phyloP scores from a whole-genome alignment of 2,113 vertebrate genomes.

The Natator depressus region DNA sequence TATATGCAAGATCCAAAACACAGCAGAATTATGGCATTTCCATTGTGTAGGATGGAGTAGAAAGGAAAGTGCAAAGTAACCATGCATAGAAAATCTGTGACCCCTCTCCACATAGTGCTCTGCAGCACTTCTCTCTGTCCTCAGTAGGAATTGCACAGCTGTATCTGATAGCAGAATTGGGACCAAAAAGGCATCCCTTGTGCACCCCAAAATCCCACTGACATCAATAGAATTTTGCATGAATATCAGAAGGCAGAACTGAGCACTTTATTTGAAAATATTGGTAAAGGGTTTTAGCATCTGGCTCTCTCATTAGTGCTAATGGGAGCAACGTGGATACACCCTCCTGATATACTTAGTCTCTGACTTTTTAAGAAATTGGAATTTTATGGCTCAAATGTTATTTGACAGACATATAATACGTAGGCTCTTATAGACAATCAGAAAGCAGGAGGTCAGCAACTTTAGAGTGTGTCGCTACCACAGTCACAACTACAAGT shows the following conservation, averaged over 20 bases:
- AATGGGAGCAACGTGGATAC: not conserved
- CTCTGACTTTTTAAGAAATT: not conserved
- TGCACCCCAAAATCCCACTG: not conserved
- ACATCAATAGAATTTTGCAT: not conserved
- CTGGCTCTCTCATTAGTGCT: accelerated
- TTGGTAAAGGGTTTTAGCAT: slow-evolving; percentile 9
- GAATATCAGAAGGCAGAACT: slow-evolving; percentile 33
- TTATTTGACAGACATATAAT: not conserved
- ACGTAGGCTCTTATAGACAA: accelerated
- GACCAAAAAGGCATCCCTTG: accelerated
- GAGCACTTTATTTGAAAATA: slow-evolving; percentile 34
- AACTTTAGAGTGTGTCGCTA: not conserved
- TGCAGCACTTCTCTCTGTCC: not conserved
- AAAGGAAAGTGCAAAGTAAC: not conserved
- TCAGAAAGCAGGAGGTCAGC: slow-evolving; percentile 18
- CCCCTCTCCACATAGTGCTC: accelerated
- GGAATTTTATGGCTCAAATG: not conserved
- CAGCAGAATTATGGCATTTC: not conserved
- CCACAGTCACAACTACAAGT: not conserved
- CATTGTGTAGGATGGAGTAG: not conserved
- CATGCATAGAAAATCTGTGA: not conserved
- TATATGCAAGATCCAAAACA: not conserved
- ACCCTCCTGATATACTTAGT: not conserved
- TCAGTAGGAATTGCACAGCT: not conserved
- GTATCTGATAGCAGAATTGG: not conserved